Percentiles rank a stretch among this genome's conserved stretches.
Evolutionary conservation across 2,797 vertebrate genomes (phyloP).

Genomic region (Chaetodon trifasciatus): DNA sequence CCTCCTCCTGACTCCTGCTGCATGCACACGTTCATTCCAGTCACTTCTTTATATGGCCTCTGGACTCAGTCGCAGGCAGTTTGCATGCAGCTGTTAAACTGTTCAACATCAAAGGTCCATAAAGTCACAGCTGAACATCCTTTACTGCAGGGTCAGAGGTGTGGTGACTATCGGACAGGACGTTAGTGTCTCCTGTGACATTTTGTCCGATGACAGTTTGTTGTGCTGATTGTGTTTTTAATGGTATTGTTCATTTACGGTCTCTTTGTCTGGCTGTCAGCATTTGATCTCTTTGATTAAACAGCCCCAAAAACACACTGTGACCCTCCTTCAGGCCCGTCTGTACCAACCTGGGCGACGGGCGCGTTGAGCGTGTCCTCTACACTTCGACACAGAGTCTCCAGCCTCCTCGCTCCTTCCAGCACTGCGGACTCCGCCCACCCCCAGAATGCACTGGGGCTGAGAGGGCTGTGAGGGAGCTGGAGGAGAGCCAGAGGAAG

Average conservation of each 20-base stretch:
- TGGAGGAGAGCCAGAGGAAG: constrained; percentile 58
- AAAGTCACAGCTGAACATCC: neutral
- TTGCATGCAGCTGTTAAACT: neutral
- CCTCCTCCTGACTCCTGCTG: no score
- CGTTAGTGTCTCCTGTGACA: neutral
- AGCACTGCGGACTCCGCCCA: constrained; percentile 86
- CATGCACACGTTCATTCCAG: neutral
- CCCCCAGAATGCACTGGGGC: constrained; percentile 87
- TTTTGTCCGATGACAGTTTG: neutral
- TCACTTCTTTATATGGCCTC: no score
- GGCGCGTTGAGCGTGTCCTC: constrained; percentile 85
- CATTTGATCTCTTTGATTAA: neutral
- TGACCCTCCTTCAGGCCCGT: neutral
- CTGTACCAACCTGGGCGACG: constrained; percentile 83
- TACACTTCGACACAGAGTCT: constrained; percentile 84
- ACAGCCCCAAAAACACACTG: neutral
- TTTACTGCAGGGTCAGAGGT: neutral
- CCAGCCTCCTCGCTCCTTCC: constrained; percentile 81
- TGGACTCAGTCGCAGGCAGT: neutral
- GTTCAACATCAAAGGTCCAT: neutral
- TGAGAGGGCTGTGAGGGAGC: constrained; percentile 89
- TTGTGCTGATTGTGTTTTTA: neutral
- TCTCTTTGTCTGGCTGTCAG: neutral
- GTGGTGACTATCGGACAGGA: neutral
- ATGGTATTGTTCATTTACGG: neutral